phyloP scores from a whole-genome alignment of 2,888 invertebrate species.

The Seladonia tumulorum region DNA sequence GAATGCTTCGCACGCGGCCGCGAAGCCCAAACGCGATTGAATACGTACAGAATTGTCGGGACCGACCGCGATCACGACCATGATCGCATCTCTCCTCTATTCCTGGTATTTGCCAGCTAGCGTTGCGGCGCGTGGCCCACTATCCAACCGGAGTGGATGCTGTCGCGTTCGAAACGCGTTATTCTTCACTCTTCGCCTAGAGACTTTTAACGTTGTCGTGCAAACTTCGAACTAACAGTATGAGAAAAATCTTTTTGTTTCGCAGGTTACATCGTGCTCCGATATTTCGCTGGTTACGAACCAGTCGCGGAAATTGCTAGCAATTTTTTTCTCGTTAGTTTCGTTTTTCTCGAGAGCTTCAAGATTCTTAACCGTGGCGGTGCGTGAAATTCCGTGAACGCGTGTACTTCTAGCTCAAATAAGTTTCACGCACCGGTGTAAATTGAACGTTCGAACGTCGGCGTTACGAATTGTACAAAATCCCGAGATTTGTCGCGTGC shows the following conservation, averaged over 20 bases:
- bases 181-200: constrained; percentile 61
- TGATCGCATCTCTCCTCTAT: constrained; percentile 1
- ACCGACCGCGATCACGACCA: background rate
- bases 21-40: background rate
- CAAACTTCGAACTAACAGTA: constrained; percentile 11
- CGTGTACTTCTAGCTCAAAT: background rate
- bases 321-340: background rate
- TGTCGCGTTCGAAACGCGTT: constrained; percentile 47
- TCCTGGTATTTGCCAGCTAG: background rate
- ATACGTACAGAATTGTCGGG: background rate
- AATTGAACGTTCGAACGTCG: background rate
- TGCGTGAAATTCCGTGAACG: background rate
- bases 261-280: constrained; percentile 37
- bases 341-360: background rate
- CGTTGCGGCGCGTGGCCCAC: background rate
- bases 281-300: background rate
- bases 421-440: background rate
- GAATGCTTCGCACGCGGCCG: constrained; percentile 76
- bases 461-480: background rate
- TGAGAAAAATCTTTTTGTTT: constrained; percentile 44
- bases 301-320: background rate
- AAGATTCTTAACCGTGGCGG: background rate
- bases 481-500: background rate
- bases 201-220: constrained; percentile 64
- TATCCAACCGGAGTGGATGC: constrained; percentile 25